These are phyloP conservation scores for Scytalopus superciliaris DNA, from an alignment of 2,113 vertebrate species.

Conservation along the genomic window DNA sequence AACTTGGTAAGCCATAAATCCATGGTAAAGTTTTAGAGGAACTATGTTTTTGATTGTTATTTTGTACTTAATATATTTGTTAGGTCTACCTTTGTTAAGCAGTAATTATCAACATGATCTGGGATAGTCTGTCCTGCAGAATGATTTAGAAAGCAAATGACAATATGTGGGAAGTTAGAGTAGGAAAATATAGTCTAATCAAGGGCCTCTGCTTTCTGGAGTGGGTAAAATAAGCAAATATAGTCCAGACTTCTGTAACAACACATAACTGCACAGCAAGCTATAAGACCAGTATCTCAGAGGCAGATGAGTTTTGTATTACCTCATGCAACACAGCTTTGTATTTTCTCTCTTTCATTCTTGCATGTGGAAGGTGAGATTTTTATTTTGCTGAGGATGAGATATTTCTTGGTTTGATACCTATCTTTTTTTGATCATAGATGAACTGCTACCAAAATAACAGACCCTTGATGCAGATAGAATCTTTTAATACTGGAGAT, in stretches of 20 bases:
- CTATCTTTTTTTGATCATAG: background rate
- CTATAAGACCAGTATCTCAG: background rate
- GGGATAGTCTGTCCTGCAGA: background rate
- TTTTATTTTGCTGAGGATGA: background rate
- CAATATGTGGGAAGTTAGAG: background rate
- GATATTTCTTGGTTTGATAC: background rate
- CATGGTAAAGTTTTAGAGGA: background rate
- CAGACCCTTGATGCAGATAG: background rate
- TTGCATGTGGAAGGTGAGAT: background rate
- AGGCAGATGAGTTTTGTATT: background rate
- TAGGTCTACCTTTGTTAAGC: background rate
- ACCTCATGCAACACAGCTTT: background rate
- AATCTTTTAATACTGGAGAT: background rate
- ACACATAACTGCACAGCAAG: background rate
- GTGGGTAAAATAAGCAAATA: background rate
- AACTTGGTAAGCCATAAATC: background rate
- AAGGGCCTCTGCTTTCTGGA: background rate
- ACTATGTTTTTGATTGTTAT: background rate
- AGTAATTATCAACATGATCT: background rate
- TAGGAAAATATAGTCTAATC: background rate
- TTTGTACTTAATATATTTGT: background rate
- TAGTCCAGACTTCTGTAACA: background rate
- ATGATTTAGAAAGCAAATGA: background rate
- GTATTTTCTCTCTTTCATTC: background rate
- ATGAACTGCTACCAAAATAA: background rate